phyloP scores from a whole-genome alignment of 2,888 invertebrate genomes.

The Nemoura dubitans region DNA sequence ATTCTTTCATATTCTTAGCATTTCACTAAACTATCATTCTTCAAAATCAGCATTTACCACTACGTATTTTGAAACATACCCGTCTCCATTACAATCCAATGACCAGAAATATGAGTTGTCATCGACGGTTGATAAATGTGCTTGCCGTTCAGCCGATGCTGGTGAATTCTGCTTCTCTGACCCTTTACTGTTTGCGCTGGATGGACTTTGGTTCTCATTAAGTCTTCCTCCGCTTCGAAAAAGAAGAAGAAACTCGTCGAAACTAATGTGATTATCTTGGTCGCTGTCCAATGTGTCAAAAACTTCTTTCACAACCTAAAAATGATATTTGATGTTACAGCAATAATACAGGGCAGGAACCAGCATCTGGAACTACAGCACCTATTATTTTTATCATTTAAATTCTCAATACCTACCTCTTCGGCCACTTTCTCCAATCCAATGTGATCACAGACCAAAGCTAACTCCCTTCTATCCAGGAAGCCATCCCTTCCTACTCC shows the following conservation, averaged over 20 bases:
- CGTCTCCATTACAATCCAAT: not conserved
- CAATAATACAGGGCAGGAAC: slow-evolving; percentile 17
- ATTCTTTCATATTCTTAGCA: too few relatives aligned
- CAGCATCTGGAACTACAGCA: too few relatives aligned
- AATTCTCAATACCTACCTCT: slow-evolving; percentile 62
- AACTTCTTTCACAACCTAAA: slow-evolving; percentile 66
- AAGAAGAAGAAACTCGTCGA: slow-evolving; percentile 71
- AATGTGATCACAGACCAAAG: slow-evolving; percentile 71
- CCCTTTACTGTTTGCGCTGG: slow-evolving; percentile 46
- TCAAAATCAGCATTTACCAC: too few relatives aligned
- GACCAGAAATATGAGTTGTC: slow-evolving; percentile 26
- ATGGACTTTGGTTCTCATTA: not conserved
- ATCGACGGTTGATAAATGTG: not conserved
- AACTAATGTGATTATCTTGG: slow-evolving; percentile 70
- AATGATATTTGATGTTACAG: not conserved
- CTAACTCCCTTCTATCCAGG: slow-evolving; percentile 71
- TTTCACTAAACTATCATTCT: too few relatives aligned
- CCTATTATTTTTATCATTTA: not conserved
- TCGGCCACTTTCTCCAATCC: slow-evolving; percentile 72
- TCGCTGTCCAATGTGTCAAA: slow-evolving; percentile 72
- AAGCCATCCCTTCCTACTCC: slow-evolving; percentile 70
- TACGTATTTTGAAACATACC: not conserved
- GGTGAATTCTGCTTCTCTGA: not conserved
- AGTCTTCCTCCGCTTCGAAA: slow-evolving; percentile 64
- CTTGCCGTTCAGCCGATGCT: not conserved